phyloP scores from a whole-genome alignment of 92 coral and sea anemone genomes.

The Anthopleura xanthogrammica region DNA sequence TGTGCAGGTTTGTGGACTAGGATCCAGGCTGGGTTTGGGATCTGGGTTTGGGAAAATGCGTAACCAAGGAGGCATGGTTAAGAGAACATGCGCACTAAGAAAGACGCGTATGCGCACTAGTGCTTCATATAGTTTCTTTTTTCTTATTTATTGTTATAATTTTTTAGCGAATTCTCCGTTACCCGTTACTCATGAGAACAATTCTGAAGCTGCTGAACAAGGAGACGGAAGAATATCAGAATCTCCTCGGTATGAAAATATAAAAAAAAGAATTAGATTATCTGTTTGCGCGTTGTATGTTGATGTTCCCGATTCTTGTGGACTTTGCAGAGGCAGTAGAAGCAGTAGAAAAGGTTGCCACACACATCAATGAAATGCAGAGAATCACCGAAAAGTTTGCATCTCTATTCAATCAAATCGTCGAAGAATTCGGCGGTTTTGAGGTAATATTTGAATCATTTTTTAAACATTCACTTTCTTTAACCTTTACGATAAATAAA shows the following conservation, averaged over 20 bases:
- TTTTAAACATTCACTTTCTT: background rate
- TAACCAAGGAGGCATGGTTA: background rate
- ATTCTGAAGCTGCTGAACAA: slow-evolving; percentile 77
- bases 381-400: slow-evolving; percentile 92
- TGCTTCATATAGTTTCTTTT: background rate
- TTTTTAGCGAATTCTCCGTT: slow-evolving; percentile 84
- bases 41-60: too few relatives aligned
- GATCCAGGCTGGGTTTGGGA: background rate
- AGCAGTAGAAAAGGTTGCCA: slow-evolving; percentile 95
- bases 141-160: background rate
- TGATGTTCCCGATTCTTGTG: background rate
- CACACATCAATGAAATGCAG: slow-evolving; percentile 98
- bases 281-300: background rate
- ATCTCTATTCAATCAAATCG: slow-evolving; percentile 79
- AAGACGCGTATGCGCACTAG: too few relatives aligned
- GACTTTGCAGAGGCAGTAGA: slow-evolving; percentile 75
- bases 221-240: slow-evolving; percentile 74
- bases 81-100: background rate
- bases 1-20: background rate
- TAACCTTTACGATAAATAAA: too few relatives aligned
- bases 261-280: background rate
- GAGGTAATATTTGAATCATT: slow-evolving; percentile 55
- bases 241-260: slow-evolving; percentile 68
- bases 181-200: slow-evolving; percentile 84
- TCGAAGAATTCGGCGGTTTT: slow-evolving; percentile 59